Percentiles rank a stretch among this genome's conserved stretches.
phyloP scores from a whole-genome alignment of 2,888 invertebrate species.

The Caenorhabditis sp. region DNA sequence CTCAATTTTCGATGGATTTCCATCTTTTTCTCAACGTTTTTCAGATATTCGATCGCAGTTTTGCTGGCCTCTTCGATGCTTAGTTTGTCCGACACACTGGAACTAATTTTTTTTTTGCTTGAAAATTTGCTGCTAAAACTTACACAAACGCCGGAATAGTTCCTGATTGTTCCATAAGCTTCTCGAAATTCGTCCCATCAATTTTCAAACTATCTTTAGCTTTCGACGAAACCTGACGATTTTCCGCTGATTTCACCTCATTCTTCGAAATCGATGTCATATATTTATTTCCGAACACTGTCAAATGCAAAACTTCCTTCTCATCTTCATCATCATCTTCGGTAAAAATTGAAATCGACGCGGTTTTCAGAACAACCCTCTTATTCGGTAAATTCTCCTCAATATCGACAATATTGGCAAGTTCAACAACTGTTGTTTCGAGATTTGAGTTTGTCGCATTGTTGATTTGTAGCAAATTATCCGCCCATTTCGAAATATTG shows the following conservation, averaged over 20 bases:
- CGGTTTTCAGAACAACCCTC: background rate
- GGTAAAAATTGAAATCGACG: background rate
- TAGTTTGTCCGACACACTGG: conserved; percentile 14
- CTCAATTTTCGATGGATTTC: conserved; percentile 11
- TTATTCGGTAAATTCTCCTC: background rate
- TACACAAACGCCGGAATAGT: conserved; percentile 24
- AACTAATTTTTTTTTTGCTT: background rate
- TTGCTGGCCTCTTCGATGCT: conserved; percentile 23
- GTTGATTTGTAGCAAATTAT: background rate
- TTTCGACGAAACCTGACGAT: background rate
- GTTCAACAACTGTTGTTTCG: background rate
- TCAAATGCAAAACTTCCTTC: conserved; percentile 21
- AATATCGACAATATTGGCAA: background rate
- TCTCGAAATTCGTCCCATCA: background rate
- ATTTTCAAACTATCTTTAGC: background rate
- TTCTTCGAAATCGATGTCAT: background rate
- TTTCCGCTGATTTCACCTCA: background rate
- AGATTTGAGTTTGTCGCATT: background rate
- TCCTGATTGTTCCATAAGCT: background rate
- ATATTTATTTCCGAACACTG: conserved; percentile 7
- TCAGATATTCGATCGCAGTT: conserved; percentile 17
- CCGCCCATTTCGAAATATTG: conserved; percentile 25
- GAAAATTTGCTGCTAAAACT: conserved; percentile 1
- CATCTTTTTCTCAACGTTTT: conserved; percentile 10
- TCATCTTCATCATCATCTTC: background rate